Evolutionary conservation across 2,797 vertebrate species (phyloP).

Genomic region (Tangara arthus): DNA sequence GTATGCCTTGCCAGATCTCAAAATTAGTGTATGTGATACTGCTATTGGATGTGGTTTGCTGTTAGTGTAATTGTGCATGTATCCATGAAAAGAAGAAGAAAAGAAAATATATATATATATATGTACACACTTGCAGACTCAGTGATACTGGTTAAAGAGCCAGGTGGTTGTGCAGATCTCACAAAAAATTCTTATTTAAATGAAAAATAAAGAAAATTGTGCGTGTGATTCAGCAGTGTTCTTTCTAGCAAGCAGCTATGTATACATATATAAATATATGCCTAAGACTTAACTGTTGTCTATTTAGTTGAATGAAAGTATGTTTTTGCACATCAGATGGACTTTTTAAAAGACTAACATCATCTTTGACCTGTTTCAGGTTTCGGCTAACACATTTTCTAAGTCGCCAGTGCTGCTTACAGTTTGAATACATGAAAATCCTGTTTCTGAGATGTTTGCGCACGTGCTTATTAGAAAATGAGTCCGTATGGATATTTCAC

Average conservation of each 20-base stretch:
- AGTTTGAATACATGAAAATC: conserved; percentile 94
- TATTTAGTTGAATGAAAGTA: conserved; percentile 74
- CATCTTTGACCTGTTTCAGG: conserved; percentile 96
- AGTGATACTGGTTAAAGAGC: conserved; percentile 27
- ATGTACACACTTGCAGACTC: conserved; percentile 71
- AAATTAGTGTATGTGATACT: conserved; percentile 68
- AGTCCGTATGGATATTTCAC: conserved; percentile 90
- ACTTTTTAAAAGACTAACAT: conserved; percentile 85
- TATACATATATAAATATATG: conserved; percentile 80
- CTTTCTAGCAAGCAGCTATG: conserved; percentile 49
- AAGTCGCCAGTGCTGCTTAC: conserved; percentile 94
- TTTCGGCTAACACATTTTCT: conserved; percentile 96
- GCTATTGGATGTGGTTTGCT: conserved; percentile 73
- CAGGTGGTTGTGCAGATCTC: neutral
- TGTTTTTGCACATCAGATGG: conserved; percentile 75
- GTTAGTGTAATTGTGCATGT: conserved; percentile 77
- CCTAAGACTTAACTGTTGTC: conserved; percentile 71
- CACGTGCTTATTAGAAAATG: conserved; percentile 88
- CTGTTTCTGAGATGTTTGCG: conserved; percentile 97
- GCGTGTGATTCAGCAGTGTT: conserved; percentile 6
- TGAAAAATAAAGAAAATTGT: conserved; percentile 43
- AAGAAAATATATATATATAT: conserved; percentile 65
- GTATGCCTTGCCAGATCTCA: conserved; percentile 71
- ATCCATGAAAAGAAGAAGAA: conserved; percentile 21
- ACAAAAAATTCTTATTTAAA: conserved; percentile 43